Percentiles rank a stretch among this genome's conserved stretches.
Evolutionary conservation across 1,140 invertebrate genomes (phyloP).

Genomic region (Drosophila takahashii): DNA sequence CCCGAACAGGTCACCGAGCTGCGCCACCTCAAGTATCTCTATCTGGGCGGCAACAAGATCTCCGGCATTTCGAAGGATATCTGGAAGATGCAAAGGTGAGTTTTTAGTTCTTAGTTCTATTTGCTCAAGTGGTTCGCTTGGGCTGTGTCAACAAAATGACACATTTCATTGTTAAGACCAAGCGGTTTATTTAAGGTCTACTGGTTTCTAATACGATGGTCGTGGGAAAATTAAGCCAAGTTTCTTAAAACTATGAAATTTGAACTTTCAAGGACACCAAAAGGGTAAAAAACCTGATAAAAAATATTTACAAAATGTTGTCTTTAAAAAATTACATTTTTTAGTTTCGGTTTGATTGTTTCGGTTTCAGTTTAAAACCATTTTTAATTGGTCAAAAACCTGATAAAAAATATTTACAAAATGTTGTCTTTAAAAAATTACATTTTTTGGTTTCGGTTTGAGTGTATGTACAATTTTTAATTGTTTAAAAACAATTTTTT

Average conservation of each 20-base stretch:
- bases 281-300: neutral
- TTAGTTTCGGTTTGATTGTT: no score
- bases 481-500: no score
- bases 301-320: no score
- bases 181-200: neutral
- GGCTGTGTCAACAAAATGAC: neutral
- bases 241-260: neutral
- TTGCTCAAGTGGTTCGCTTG: neutral
- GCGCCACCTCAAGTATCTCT: conserved; percentile 91
- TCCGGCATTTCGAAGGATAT: conserved; percentile 92
- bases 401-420: no score
- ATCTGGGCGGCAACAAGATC: conserved; percentile 95
- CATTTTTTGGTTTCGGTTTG: no score
- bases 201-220: neutral
- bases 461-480: no score
- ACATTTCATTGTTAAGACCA: neutral
- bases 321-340: no score
- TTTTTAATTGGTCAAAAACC: neutral
- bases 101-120: neutral
- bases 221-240: neutral
- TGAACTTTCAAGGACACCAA: neutral
- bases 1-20: conserved; percentile 95
- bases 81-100: conserved; percentile 90
- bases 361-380: no score
- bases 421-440: no score